phyloP scores from a whole-genome alignment of 1,140 invertebrate genomes.

The Brachionus plicatilis region DNA sequence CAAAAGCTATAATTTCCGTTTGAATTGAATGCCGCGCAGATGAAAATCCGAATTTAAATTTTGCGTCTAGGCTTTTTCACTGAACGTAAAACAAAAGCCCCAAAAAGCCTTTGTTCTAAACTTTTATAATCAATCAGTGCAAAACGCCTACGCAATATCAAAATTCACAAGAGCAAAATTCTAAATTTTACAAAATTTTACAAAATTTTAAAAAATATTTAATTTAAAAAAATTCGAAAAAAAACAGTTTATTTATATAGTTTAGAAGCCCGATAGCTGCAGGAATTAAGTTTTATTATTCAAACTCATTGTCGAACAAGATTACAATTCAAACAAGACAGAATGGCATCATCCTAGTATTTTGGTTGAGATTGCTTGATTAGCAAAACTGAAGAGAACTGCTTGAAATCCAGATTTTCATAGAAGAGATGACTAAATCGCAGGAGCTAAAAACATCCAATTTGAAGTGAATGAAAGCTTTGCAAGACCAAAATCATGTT shows the following conservation, averaged over 20 bases:
- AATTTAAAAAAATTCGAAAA: not conserved
- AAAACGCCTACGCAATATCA: conserved; percentile 29
- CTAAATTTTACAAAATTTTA: not conserved
- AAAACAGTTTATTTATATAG: not conserved
- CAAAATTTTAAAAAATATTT: not conserved
- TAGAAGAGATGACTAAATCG: not conserved
- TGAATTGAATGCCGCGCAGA: not conserved
- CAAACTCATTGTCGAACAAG: not conserved
- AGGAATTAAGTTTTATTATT: conserved; percentile 4
- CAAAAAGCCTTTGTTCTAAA: not conserved
- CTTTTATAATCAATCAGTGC: not conserved
- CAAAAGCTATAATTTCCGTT: not conserved
- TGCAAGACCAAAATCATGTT: not conserved
- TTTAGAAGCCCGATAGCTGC: not conserved
- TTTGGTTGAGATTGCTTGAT: not conserved
- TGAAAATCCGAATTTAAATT: conserved; percentile 27
- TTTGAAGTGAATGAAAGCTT: not conserved
- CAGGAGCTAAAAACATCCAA: not conserved
- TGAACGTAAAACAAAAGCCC: not conserved
- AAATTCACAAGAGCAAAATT: not conserved
- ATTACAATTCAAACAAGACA: not conserved
- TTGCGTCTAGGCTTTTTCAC: conserved; percentile 27
- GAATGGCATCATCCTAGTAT: not conserved
- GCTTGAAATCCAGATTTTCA: not conserved
- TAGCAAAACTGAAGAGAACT: not conserved